These are phyloP conservation scores for Lochmaea crataegi DNA, from an alignment of 2,888 invertebrate species.

Conservation along the genomic window DNA sequence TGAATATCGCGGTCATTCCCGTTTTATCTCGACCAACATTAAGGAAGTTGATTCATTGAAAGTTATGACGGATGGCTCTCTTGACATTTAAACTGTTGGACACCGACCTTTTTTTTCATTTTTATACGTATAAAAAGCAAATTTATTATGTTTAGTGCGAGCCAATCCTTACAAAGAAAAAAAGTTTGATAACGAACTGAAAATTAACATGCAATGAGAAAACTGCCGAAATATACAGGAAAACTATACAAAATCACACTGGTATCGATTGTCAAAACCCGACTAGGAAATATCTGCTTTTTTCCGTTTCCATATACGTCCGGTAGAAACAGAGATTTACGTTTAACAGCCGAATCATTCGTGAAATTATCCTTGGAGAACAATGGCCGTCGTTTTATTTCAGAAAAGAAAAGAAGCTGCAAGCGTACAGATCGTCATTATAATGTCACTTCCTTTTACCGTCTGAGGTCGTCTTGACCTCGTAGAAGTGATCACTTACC, in stretches of 20 bases:
- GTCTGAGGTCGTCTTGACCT: conserved; percentile 61
- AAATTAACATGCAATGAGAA: too few species aligned
- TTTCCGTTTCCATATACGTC: conserved; percentile 58
- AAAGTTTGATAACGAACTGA: too few species aligned
- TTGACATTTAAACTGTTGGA: conserved; percentile 22
- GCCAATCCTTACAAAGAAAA: too few species aligned
- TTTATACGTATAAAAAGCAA: conserved; percentile 3
- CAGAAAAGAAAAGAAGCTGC: conserved; percentile 55
- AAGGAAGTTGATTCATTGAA: conserved; percentile 63
- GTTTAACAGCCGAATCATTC: conserved; percentile 60
- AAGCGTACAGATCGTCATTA: conserved; percentile 56
- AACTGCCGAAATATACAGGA: too few species aligned
- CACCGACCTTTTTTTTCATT: neutral
- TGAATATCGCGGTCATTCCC: conserved; percentile 67
- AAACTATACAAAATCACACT: too few species aligned
- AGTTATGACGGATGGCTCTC: conserved; percentile 60
- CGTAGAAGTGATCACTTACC: conserved; percentile 62
- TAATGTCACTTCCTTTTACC: conserved; percentile 60
- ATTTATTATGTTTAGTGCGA: too few species aligned
- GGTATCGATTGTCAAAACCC: conserved; percentile 31
- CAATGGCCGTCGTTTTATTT: conserved; percentile 56
- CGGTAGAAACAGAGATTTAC: conserved; percentile 54
- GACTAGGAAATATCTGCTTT: conserved; percentile 58
- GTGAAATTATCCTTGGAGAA: conserved; percentile 59
- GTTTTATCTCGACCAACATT: conserved; percentile 63